Base-by-base conservation (phyloP, 2,888 invertebrate species). In the Apeira syringaria region DNA sequence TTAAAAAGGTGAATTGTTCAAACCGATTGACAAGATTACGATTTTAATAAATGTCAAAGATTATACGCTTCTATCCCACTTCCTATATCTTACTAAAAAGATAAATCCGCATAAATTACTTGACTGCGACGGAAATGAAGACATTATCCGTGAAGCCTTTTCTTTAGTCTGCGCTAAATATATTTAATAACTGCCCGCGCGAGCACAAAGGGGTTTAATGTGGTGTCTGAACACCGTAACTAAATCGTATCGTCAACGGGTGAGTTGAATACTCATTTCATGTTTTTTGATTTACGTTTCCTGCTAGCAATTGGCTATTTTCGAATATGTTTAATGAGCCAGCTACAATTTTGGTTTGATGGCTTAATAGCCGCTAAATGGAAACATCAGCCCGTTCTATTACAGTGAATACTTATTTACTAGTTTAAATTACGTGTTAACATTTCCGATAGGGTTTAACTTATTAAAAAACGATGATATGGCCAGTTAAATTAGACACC, bases 131-230 rank as follows among this genome's bases (percentile, higher is more conserved):
- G 61, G 57, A 57, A 73, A 80, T 81, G 71, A 67, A 82, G 74
- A 79, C 67, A 67, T 81, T 74, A 75, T 58, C 53, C 65, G 61
- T 68, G 57, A 63, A 59, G 56, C 40, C 28, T 38, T 37, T 37
- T 26, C 51, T 66, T 73, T 68, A 49, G 68, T 59, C 65, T 67
- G 59, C 53, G 64, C 75, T 72, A 71, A 76, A 76, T 70, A 72
- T 73, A 51, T 63, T 68, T 66, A 65, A 64, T 61, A 57, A 59
- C 57, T 39, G 26, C 30, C 38, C 30, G 13, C 33, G 15, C 13
- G 2, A 6, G 22, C 35, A 45, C 74, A 78, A 78, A 74, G 72
- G 65, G 64, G 50, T 62, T 59, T 53, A 64, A 51, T 50, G 33
- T 46, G 54, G 54, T 57, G 59, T 61, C 64, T 65, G 68, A 70